These are phyloP conservation scores for Trichomalopsis sarcophagae DNA, from an alignment of 1,140 invertebrate genomes.

Conservation along the genomic window DNA sequence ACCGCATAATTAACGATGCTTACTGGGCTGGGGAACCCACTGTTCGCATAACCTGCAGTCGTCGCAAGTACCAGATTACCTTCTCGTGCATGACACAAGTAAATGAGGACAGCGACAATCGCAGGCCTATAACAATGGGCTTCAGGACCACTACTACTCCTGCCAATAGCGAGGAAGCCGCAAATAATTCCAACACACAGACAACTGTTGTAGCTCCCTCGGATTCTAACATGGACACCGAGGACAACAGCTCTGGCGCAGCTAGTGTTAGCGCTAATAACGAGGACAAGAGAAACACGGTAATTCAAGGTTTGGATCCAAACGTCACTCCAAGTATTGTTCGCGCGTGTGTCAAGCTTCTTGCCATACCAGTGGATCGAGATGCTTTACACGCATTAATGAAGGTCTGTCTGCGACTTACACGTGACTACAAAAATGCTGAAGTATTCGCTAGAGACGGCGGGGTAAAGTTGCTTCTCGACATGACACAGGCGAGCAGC, in stretches of 20 bases:
- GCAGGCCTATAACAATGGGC: constrained; percentile 87
- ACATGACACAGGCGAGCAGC: constrained; percentile 82
- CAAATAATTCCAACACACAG: constrained; percentile 14
- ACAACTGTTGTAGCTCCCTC: constrained; percentile 44
- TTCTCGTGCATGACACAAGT: constrained; percentile 91
- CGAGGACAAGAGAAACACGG: constrained; percentile 65
- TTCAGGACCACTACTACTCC: constrained; percentile 68
- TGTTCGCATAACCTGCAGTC: constrained; percentile 83
- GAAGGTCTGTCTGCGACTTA: constrained; percentile 85
- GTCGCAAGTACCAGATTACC: constrained; percentile 87
- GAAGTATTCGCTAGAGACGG: constrained; percentile 84
- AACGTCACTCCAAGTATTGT: constrained; percentile 70
- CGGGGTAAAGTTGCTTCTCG: constrained; percentile 83
- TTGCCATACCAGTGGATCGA: constrained; percentile 83
- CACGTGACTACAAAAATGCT: constrained; percentile 85
- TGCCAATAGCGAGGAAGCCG: constrained; percentile 54
- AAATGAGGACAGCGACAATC: constrained; percentile 88
- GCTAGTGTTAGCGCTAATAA: constrained; percentile 8
- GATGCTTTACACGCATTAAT: constrained; percentile 88
- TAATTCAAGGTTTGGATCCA: constrained; percentile 69
- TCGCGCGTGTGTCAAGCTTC: constrained; percentile 81
- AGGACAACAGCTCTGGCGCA: constrained; percentile 59
- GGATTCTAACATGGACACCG: constrained; percentile 72
- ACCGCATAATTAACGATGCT: constrained; percentile 89
- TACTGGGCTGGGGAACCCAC: constrained; percentile 86